Base-by-base conservation (phyloP, 1,140 invertebrate species). In the Papilio aristodemus region DNA sequence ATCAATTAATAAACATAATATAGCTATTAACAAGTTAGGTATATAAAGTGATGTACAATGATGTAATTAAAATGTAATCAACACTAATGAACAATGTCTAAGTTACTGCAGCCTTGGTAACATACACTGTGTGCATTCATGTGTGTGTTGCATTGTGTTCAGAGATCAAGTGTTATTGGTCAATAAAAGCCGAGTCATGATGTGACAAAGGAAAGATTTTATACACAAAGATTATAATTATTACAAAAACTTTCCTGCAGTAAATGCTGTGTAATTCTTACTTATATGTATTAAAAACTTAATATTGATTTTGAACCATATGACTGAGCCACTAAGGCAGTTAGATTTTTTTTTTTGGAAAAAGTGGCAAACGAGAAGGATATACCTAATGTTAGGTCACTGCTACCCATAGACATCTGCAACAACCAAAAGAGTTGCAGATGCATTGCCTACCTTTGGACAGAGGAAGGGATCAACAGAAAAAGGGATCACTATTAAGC, bases 1-100 rank as follows among this genome's bases (percentile, higher is more conserved):
- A 1, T 41, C 27, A 6, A 6, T 32, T 32, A 41, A 41, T 41
- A 4, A n/a, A 41, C 8, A 41, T 41, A 41, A 41, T 41, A 9
- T 11, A 58, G n/a, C 32, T 5, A 32, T 27, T 58, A 17, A 27
- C 57, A 17, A 14, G n/a, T 32, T 57, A 25, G 9, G 27, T 27
- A 36, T 36, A 32, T 32, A 32, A 58, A 50, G 14, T 17, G n/a
- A 14, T n/a, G 17, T 50, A 37, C 10, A 38, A 38, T 19, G 14
- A 11, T 38, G 37, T 37, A 32, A 62, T 64, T 43, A 64, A 64
- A 64, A 64, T 62, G 59, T 37, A 62, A 62, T 62, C 5, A 62
- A 36, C 36, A 62, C 27, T 62, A 62, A 62, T 62, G 27, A n/a
- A 57, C 54, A n/a, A n/a, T n/a, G 11, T 17, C 7, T 50, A 17